Conservation (phyloP, 2,888 invertebrate species). For the Ophion costatus region DNA sequence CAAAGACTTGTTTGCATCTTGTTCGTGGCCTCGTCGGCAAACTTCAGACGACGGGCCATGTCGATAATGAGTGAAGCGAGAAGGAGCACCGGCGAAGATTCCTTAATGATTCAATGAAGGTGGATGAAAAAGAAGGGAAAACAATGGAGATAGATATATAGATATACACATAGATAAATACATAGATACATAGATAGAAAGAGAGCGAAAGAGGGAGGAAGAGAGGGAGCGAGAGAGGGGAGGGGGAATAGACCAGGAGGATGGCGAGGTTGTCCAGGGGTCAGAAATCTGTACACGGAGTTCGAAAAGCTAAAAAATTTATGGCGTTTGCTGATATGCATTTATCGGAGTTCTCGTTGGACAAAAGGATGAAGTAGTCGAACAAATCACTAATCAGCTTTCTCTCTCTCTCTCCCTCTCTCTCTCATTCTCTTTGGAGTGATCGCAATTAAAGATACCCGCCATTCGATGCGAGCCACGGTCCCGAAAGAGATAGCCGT, state of each 20-base stretch:
- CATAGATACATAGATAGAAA: background rate
- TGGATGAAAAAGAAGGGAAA: constrained; percentile 36
- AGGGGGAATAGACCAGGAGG: background rate
- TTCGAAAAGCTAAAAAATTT: constrained; percentile 20
- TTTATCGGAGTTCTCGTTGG: constrained; percentile 13
- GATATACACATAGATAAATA: no score
- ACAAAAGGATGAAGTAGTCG: constrained; percentile 32
- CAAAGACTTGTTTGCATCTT: constrained; percentile 45
- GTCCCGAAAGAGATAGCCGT: constrained; percentile 18
- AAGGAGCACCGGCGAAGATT: constrained; percentile 46
- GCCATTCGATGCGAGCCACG: constrained; percentile 15
- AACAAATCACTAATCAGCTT: constrained; percentile 5
- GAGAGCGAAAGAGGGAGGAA: background rate
- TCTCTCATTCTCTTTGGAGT: constrained; percentile 68
- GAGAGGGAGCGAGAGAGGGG: background rate
- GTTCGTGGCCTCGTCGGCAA: constrained; percentile 62
- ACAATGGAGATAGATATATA: background rate
- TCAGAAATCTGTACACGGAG: background rate
- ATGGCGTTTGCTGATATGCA: constrained; percentile 13
- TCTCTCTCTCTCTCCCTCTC: no score
- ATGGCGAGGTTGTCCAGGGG: background rate
- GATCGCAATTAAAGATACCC: constrained; percentile 78
- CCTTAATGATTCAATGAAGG: constrained; percentile 69
- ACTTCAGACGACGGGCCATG: constrained; percentile 58
- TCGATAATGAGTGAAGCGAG: constrained; percentile 73